These are phyloP conservation scores for Rhaphigaster nebulosa DNA, from an alignment of 2,888 invertebrate genomes.

Conservation along the genomic window DNA sequence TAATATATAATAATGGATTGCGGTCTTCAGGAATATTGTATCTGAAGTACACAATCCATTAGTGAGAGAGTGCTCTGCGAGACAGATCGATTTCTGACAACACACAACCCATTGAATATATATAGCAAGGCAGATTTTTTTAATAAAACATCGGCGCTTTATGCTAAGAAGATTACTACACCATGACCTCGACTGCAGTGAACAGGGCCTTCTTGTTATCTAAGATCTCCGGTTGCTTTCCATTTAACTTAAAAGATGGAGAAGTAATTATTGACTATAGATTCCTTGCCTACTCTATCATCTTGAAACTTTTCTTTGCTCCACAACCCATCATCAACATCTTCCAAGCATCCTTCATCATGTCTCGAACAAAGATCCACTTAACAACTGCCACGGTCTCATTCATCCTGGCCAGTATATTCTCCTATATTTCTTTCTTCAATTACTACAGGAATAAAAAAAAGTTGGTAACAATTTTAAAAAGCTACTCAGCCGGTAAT, in stretches of 20 bases:
- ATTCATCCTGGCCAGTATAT: neutral
- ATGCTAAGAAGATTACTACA: neutral
- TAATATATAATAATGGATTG: too few relatives aligned
- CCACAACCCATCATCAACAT: conserved; percentile 20
- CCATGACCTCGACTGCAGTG: neutral
- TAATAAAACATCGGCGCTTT: neutral
- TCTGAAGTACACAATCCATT: conserved; percentile 4
- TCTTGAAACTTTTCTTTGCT: neutral
- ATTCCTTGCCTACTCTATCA: neutral
- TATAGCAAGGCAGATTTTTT: neutral
- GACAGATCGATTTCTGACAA: neutral
- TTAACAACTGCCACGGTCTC: neutral
- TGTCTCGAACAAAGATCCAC: neutral
- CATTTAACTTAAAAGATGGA: neutral
- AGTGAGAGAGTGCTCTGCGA: neutral
- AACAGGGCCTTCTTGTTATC: neutral
- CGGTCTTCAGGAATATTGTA: too few relatives aligned
- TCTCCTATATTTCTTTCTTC: neutral
- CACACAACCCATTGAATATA: neutral
- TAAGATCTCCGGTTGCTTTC: conserved; percentile 10
- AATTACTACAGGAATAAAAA: neutral
- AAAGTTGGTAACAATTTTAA: neutral
- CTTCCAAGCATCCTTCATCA: conserved; percentile 25
- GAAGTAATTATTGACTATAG: neutral
- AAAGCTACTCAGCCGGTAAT: neutral